A percentile compares a stretch with the other conserved stretches of the same genome.
phyloP scores from a whole-genome alignment of 2,888 invertebrate species.

The Emmelina monodactyla region DNA sequence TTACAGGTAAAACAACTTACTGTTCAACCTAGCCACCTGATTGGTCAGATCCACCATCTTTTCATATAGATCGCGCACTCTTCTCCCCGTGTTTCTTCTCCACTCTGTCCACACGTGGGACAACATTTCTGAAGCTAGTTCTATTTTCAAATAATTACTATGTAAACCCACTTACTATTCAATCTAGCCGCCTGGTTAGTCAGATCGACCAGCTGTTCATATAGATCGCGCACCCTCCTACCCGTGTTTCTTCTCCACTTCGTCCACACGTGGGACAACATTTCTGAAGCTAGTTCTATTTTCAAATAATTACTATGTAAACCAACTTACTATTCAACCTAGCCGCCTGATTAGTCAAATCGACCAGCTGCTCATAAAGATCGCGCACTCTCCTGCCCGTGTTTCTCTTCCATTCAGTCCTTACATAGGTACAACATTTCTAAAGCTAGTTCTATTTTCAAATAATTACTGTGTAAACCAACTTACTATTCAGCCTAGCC shows the following conservation, averaged over 20 bases:
- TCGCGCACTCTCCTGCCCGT: conserved; percentile 83
- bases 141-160: too few relatives aligned
- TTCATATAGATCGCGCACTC: conserved; percentile 80
- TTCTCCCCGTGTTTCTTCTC: conserved; percentile 83
- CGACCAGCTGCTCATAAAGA: conserved; percentile 80
- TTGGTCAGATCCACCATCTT: conserved; percentile 82
- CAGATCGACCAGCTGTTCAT: conserved; percentile 79
- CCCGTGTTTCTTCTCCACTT: conserved; percentile 90
- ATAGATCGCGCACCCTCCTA: conserved; percentile 78
- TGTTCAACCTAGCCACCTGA: conserved; percentile 80
- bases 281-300: too few relatives aligned
- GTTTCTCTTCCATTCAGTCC: conserved; percentile 90
- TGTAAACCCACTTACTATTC: conserved; percentile 87
- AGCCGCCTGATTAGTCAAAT: conserved; percentile 82
- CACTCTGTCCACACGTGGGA: conserved; percentile 91
- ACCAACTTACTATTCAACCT: conserved; percentile 80
- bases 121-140: too few relatives aligned
- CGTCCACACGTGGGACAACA: conserved; percentile 85
- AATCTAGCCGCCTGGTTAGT: conserved; percentile 82
- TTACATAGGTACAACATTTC: too few relatives aligned
- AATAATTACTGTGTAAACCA: too few relatives aligned
- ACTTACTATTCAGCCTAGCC: conserved; percentile 81
- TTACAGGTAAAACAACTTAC: too few relatives aligned
- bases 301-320: too few relatives aligned
- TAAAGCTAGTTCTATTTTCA: too few relatives aligned